phyloP scores from a whole-genome alignment of 2,797 vertebrate species.

The Pachyuromys duprasi region DNA sequence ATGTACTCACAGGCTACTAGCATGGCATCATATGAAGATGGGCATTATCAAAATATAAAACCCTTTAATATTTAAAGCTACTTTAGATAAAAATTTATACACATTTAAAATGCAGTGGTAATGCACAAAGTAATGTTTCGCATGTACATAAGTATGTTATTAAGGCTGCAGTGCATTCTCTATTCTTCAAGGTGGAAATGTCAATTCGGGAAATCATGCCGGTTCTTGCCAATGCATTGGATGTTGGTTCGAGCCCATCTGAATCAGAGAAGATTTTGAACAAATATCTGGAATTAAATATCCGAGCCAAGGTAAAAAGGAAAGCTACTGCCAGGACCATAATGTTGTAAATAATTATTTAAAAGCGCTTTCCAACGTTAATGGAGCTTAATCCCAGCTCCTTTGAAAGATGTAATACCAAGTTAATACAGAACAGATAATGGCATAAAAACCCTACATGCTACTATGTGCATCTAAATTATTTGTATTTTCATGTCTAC shows the following conservation, averaged over 20 bases:
- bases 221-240: conserved; percentile 83
- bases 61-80: conserved; percentile 35
- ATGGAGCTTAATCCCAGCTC: conserved; percentile 30
- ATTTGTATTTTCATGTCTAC: background rate
- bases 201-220: conserved; percentile 87
- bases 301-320: conserved; percentile 90
- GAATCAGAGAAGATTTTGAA: conserved; percentile 89
- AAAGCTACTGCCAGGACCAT: background rate
- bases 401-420: background rate
- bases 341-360: conserved; percentile 53
- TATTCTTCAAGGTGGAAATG: conserved; percentile 87
- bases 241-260: conserved; percentile 84
- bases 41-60: conserved; percentile 29
- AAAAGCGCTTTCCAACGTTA: background rate
- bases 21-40: background rate
- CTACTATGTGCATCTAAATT: background rate
- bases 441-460: conserved; percentile 26
- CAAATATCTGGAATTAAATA: conserved; percentile 89
- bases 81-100: conserved; percentile 35
- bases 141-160: background rate
- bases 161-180: conserved; percentile 61
- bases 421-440: conserved; percentile 25
- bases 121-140: conserved; percentile 11
- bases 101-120: background rate
- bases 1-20: background rate